These are phyloP conservation scores for Plecotus auritus DNA, from an alignment of 2,113 vertebrate species.

Conservation along the genomic window DNA sequence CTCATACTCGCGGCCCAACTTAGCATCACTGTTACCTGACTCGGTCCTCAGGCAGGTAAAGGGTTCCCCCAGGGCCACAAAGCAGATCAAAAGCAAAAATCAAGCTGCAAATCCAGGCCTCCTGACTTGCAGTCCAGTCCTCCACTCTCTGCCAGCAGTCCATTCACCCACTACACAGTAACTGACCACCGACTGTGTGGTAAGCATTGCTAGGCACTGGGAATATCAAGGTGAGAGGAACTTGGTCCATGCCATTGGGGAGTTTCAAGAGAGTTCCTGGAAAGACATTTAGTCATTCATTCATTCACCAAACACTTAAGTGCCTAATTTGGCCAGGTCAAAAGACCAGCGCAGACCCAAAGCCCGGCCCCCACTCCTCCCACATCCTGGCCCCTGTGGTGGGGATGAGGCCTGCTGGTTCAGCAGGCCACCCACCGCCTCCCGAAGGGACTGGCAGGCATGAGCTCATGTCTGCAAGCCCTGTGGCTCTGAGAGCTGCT, in stretches of 20 bases:
- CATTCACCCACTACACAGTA: not conserved
- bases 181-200: not conserved
- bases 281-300: not conserved
- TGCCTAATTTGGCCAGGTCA: not conserved
- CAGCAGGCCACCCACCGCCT: slow-evolving; percentile 69
- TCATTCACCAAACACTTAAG: slow-evolving; percentile 19
- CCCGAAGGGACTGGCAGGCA: slow-evolving; percentile 46
- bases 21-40: not conserved
- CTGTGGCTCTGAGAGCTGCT: not conserved
- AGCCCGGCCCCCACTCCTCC: not conserved
- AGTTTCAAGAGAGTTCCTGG: not conserved
- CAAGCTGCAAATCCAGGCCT: not conserved
- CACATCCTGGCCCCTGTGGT: not conserved
- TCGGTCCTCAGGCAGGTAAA: not conserved
- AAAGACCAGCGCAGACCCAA: slow-evolving; percentile 4
- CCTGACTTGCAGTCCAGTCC: not conserved
- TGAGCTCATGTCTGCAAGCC: slow-evolving; percentile 73
- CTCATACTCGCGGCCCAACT: not conserved
- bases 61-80: not conserved
- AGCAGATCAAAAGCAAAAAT: not conserved
- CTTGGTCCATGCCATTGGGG: not conserved
- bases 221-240: not conserved
- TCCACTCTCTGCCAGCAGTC: not conserved
- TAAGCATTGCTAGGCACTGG: not conserved
- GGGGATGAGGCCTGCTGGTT: not conserved